A percentile compares a stretch with the other conserved stretches of the same genome.
phyloP scores from a whole-genome alignment of 2,113 vertebrate genomes.

The Circaetus cinerascens region DNA sequence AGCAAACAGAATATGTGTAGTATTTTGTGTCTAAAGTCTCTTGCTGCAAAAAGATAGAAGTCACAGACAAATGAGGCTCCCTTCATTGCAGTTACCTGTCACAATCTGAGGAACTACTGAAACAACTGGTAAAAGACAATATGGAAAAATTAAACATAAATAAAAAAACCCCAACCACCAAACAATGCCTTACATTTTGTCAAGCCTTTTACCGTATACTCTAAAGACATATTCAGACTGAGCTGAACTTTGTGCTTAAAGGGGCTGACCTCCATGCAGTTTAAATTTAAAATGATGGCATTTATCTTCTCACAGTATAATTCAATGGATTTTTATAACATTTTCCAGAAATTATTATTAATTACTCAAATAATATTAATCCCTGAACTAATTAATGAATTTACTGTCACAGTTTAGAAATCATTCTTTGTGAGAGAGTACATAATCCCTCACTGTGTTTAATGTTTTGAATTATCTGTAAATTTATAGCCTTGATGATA shows the following conservation, averaged over 20 bases:
- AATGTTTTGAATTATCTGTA: not conserved
- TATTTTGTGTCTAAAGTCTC: not conserved
- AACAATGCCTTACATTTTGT: not conserved
- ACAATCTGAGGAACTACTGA: not conserved
- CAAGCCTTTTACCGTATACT: not conserved
- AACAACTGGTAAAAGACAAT: not conserved
- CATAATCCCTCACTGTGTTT: not conserved
- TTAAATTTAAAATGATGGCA: not conserved
- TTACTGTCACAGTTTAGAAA: not conserved
- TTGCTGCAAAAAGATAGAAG: not conserved
- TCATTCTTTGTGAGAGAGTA: not conserved
- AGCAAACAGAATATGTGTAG: not conserved
- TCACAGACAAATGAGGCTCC: not conserved
- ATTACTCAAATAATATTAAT: not conserved
- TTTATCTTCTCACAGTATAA: not conserved
- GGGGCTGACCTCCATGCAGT: not conserved
- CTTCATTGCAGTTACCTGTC: not conserved
- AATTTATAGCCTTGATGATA: not conserved
- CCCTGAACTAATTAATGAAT: not conserved
- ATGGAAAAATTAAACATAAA: not conserved
- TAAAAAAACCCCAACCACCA: fast-evolving
- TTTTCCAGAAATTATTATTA: not conserved
- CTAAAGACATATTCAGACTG: not conserved
- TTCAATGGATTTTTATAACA: not conserved
- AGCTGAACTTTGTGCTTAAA: not conserved